These are phyloP conservation scores for Xanthia togata DNA, from an alignment of 2,888 invertebrate species.

Conservation along the genomic window DNA sequence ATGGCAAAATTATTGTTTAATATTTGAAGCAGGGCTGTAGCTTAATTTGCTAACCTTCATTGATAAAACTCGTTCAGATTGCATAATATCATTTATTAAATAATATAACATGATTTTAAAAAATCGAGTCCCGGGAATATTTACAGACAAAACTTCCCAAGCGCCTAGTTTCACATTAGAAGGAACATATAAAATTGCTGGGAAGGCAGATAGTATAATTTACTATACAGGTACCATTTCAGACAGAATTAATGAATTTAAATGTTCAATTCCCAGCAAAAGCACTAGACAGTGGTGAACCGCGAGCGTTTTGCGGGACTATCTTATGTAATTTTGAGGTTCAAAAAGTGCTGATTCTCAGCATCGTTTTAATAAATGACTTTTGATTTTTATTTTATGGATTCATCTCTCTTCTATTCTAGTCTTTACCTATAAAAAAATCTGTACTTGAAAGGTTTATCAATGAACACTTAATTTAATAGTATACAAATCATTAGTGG, in stretches of 20 bases:
- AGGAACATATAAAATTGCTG: background rate
- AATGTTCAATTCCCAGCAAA: no score
- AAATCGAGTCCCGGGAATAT: background rate
- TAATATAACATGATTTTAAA: background rate
- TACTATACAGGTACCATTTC: background rate
- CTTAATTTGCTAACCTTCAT: background rate
- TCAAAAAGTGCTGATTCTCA: background rate
- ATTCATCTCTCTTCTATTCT: background rate
- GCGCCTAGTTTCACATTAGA: background rate
- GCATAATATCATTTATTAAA: background rate
- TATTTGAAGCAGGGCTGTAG: background rate
- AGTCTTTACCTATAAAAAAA: background rate
- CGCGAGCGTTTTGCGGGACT: accelerated
- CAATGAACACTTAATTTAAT: background rate
- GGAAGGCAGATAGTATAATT: background rate
- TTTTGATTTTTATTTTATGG: background rate
- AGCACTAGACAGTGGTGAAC: background rate
- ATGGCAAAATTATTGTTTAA: no score
- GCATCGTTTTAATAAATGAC: background rate
- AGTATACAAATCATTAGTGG: background rate
- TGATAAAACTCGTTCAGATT: background rate
- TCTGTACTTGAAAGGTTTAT: background rate
- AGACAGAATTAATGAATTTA: background rate
- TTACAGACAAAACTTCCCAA: background rate
- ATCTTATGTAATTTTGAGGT: background rate